A percentile compares a stretch with the other conserved stretches of the same genome.
Evolutionary conservation across 2,113 vertebrate species (phyloP).

Genomic region (Cettia cetti): DNA sequence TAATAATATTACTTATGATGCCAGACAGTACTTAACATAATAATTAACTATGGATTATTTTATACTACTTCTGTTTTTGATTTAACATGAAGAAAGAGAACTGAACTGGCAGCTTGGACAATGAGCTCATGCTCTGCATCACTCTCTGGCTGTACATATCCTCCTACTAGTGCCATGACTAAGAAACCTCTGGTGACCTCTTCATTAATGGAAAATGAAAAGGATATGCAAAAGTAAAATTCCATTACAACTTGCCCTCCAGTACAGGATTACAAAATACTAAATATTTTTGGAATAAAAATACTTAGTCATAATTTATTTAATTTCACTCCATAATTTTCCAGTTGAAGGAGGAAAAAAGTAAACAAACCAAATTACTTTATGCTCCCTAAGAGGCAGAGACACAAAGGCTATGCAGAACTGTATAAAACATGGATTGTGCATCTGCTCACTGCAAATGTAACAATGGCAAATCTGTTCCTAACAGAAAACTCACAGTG

Average conservation of each 20-base stretch:
- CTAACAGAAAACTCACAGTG: background rate
- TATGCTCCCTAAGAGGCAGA: background rate
- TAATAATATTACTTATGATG: background rate
- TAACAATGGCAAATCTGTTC: conserved; percentile 17
- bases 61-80: background rate
- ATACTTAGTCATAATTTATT: background rate
- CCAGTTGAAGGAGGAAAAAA: background rate
- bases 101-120: background rate
- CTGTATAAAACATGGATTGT: background rate
- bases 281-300: background rate
- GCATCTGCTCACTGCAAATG: background rate
- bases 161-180: background rate
- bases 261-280: background rate
- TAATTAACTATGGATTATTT: background rate
- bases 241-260: background rate
- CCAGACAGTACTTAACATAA: background rate
- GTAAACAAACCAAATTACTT: background rate
- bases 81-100: background rate
- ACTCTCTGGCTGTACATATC: background rate
- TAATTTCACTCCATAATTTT: background rate
- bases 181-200: background rate
- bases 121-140: background rate
- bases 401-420: background rate
- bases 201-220: background rate
- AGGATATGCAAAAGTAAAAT: background rate